Base-by-base conservation (phyloP, 2,888 invertebrate species). In the Cactoblastis cactorum region DNA sequence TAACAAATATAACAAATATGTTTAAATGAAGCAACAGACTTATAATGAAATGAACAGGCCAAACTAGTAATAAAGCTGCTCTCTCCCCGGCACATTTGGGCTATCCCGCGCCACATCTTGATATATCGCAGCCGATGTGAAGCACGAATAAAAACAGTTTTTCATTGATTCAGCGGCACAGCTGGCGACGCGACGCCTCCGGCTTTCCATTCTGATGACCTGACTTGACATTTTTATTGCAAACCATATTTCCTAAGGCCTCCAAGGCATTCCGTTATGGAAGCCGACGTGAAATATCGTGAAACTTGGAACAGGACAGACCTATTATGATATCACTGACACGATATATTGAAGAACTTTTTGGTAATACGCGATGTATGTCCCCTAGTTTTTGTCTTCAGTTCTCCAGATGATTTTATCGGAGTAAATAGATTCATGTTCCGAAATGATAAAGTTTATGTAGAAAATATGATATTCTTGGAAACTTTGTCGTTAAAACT, bases 171-270 rank as follows among this genome's bases (percentile, higher is more conserved):
- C 86, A 80, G 80, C 76, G 83, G 68, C 88, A 81, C 89, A 88
- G 86, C 89, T 87, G 88, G 88, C 83, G 83, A 81, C 80, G 79
- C 83, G 86, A 86, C 80, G 88, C 87, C 80, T 76, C 80, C 76
- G 79, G 87, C 83, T 83, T 85, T 84, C 80, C 80, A 80, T 83
- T 83, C 83, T 88, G 88, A 89, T 88, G 89, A 88, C 89, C 87
- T 87, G 86, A 88, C 87, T 86, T 88, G 89, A 87, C 87, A 88
- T 87, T 87, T 88, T 89, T 89, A 88, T 88, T 86, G 83, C 85
- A 68, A 66, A 71, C 84, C 80, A 89, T 88, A 88, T 86, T 86
- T 85, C 70, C 76, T 73, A 69, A 67, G 79, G 80, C 86, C 87
- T 86, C 85, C 62, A 63, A 87, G 86, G 83, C 82, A 80, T 83